These are phyloP conservation scores for Coleophora deauratella DNA, from an alignment of 2,888 invertebrate species.

Conservation along the genomic window DNA sequence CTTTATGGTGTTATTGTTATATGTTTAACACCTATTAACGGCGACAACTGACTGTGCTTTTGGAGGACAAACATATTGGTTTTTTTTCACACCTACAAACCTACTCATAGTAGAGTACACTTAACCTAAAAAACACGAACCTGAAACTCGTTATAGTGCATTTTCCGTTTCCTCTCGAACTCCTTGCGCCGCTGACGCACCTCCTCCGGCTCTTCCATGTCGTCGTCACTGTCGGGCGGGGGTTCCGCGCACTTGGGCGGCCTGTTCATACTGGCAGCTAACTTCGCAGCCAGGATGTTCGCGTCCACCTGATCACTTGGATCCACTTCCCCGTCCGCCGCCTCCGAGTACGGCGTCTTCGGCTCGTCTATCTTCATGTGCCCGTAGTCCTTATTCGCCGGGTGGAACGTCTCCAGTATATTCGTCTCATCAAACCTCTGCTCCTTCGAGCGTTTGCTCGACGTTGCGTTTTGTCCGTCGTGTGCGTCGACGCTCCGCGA, in stretches of 20 bases:
- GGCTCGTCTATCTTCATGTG: conserved; percentile 99
- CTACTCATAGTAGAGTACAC: too few species aligned
- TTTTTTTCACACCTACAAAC: too few species aligned
- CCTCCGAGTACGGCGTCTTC: conserved; percentile 88
- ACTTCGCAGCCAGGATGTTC: conserved; percentile 84
- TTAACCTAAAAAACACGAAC: conserved; percentile 21
- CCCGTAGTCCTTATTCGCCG: conserved; percentile 98
- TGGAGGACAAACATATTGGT: too few species aligned
- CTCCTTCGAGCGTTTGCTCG: conserved; percentile 69
- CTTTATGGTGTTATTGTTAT: too few species aligned
- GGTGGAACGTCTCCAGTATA: conserved; percentile 98
- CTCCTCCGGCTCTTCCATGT: conserved; percentile 76
- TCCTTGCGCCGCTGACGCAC: conserved; percentile 79
- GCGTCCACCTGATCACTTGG: conserved; percentile 78
- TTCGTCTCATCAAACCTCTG: conserved; percentile 99
- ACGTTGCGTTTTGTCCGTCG: conserved; percentile 42
- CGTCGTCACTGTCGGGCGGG: conserved; percentile 65
- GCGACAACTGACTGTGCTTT: too few species aligned
- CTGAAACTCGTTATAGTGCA: conserved; percentile 97
- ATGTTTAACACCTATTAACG: too few species aligned
- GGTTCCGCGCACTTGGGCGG: conserved; percentile 60
- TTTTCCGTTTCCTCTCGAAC: conserved; percentile 95
- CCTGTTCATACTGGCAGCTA: conserved; percentile 68
- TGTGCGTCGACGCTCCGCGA: conserved; percentile 92
- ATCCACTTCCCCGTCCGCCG: conserved; percentile 76